Evolutionary conservation across 92 coral and sea anemone genomes (phyloP).

Genomic region (Plumapathes pennacea): DNA sequence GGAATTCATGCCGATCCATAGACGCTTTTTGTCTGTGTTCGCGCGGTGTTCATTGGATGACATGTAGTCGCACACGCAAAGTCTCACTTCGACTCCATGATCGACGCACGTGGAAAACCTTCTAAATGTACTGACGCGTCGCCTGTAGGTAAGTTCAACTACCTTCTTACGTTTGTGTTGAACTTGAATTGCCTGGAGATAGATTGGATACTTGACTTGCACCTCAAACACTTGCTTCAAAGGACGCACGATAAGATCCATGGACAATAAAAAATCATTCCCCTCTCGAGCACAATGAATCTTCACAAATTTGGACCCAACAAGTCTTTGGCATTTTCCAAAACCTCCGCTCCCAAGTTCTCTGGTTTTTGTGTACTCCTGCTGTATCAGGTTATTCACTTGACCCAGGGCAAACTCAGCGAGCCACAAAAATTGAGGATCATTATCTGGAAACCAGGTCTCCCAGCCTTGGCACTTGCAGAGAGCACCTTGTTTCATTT

Average conservation of each 20-base stretch:
- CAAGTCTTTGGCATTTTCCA: constrained; percentile 47
- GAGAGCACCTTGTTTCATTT: constrained; percentile 7
- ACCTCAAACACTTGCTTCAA: constrained; percentile 37
- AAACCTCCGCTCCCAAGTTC: not conserved
- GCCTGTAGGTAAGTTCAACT: not conserved
- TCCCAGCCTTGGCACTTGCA: constrained; percentile 57
- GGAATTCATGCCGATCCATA: not conserved
- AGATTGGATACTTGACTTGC: constrained; percentile 34
- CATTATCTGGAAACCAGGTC: constrained; percentile 37
- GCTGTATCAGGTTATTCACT: constrained; percentile 53
- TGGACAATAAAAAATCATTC: constrained; percentile 12
- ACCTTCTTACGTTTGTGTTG: not conserved
- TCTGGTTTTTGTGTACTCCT: not conserved
- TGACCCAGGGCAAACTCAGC: constrained; percentile 66
- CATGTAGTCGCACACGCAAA: constrained; percentile 28
- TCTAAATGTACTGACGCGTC: constrained; percentile 37
- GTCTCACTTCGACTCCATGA: constrained; percentile 6
- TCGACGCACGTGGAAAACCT: constrained; percentile 25
- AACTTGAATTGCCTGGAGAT: constrained; percentile 5
- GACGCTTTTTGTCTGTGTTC: constrained; percentile 2
- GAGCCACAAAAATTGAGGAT: constrained; percentile 45
- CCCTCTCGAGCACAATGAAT: constrained; percentile 24
- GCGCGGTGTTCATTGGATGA: not conserved
- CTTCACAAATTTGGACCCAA: constrained; percentile 30
- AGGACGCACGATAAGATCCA: constrained; percentile 43